Evolutionary conservation across 2,113 vertebrate species (phyloP).

Genomic region (Mola mola): DNA sequence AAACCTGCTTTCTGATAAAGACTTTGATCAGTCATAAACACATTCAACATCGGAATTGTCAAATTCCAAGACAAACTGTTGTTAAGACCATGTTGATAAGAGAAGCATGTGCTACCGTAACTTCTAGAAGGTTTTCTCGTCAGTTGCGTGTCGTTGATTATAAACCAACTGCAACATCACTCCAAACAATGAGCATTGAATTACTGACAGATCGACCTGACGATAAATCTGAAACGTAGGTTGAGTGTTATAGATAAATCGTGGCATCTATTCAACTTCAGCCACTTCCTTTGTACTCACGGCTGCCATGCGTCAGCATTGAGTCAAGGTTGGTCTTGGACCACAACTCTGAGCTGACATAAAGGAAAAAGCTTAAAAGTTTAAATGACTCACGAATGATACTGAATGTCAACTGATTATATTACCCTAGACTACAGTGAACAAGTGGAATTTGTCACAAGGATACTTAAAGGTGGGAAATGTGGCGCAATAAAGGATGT

Average conservation of each 20-base stretch:
- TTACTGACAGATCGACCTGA: background rate
- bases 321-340: too few species aligned
- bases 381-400: background rate
- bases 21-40: slow-evolving; percentile 37
- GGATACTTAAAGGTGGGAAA: slow-evolving; percentile 16
- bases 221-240: slow-evolving; percentile 31
- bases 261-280: slow-evolving; percentile 29
- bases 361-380: background rate
- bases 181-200: too few species aligned
- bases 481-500: background rate
- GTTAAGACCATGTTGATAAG: slow-evolving; percentile 25
- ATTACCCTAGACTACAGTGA: slow-evolving; percentile 15
- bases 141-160: background rate
- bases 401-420: slow-evolving; percentile 14
- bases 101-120: background rate
- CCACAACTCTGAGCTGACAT: background rate
- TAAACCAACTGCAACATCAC: background rate
- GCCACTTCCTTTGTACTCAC: slow-evolving; percentile 21
- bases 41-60: slow-evolving; percentile 18
- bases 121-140: background rate
- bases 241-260: slow-evolving; percentile 43
- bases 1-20: slow-evolving; percentile 48
- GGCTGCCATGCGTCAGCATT: background rate
- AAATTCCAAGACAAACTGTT: slow-evolving; percentile 21
- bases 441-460: slow-evolving; percentile 24